Evolutionary conservation across 2,888 invertebrate species (phyloP).

Genomic region (Orgyia antiqua): DNA sequence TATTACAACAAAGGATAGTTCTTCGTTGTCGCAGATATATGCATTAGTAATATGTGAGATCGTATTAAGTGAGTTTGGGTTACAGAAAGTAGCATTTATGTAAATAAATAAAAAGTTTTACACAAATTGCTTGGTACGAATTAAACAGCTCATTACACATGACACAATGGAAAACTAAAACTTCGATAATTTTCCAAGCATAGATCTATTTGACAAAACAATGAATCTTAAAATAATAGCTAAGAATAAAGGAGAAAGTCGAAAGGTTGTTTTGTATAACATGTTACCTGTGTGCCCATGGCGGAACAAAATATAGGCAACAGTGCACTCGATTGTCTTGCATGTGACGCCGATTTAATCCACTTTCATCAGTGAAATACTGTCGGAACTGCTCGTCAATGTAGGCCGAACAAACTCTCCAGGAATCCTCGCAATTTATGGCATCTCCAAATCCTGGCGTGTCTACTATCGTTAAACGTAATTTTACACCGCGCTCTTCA

Average conservation of each 20-base stretch:
- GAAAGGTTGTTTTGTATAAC: too few species aligned
- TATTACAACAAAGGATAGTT: too few species aligned
- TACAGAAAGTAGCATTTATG: slow-evolving; percentile 3
- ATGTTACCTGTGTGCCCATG: slow-evolving; percentile 94
- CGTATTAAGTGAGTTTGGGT: slow-evolving; percentile 2
- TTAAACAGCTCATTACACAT: slow-evolving; percentile 37
- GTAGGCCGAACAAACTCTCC: slow-evolving; percentile 93
- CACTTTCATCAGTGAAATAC: slow-evolving; percentile 95
- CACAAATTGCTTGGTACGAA: slow-evolving; percentile 27
- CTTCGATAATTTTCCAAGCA: slow-evolving; percentile 13
- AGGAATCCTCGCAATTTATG: slow-evolving; percentile 95
- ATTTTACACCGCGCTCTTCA: slow-evolving; percentile 94
- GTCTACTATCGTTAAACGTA: slow-evolving; percentile 94
- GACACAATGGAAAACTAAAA: slow-evolving; percentile 20
- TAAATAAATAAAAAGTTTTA: slow-evolving; percentile 11
- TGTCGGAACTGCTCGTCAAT: slow-evolving; percentile 93
- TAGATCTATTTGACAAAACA: slow-evolving; percentile 22
- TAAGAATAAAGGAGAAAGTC: too few species aligned
- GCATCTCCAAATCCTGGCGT: slow-evolving; percentile 98
- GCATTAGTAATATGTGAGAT: slow-evolving; percentile 1
- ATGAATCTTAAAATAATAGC: slow-evolving; percentile 15
- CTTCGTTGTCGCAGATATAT: too few species aligned
- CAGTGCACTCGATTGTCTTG: slow-evolving; percentile 98
- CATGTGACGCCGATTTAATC: slow-evolving; percentile 95
- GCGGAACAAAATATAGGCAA: slow-evolving; percentile 96